These are phyloP conservation scores for Rhynchotus rufescens DNA, from an alignment of 2,797 vertebrate genomes.

Conservation along the genomic window DNA sequence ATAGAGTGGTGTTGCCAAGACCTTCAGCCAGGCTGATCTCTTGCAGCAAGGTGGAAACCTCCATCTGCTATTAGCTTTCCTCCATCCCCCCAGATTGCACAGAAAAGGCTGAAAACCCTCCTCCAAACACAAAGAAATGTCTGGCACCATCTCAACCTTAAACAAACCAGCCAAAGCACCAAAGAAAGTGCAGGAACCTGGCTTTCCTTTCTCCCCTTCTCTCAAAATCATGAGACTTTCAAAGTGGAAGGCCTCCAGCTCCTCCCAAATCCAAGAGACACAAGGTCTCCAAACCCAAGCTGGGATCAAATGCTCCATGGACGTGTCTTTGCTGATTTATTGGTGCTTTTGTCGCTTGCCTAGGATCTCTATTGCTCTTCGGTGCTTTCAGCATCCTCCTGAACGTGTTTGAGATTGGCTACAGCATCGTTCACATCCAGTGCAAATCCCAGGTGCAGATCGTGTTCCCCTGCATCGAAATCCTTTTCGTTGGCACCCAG, in stretches of 20 bases:
- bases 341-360: background rate
- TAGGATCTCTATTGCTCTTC: conserved; percentile 88
- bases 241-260: background rate
- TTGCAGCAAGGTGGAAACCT: background rate
- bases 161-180: background rate
- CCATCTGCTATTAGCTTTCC: background rate
- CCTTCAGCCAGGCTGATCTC: background rate
- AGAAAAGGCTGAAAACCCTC: background rate
- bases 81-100: background rate
- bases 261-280: background rate
- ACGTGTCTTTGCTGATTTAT: background rate
- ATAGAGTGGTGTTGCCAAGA: background rate
- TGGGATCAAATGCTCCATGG: background rate
- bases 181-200: background rate
- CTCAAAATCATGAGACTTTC: background rate
- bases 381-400: conserved; percentile 85
- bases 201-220: background rate
- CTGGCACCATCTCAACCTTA: background rate
- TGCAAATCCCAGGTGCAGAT: conserved; percentile 79
- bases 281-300: background rate
- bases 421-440: conserved; percentile 70
- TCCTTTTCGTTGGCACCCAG: conserved; percentile 86
- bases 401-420: conserved; percentile 84
- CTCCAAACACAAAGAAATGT: background rate
- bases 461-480: conserved; percentile 83